These are phyloP conservation scores for Loris lydekkerianus DNA, from an alignment of 2,797 vertebrate genomes.

Conservation along the genomic window DNA sequence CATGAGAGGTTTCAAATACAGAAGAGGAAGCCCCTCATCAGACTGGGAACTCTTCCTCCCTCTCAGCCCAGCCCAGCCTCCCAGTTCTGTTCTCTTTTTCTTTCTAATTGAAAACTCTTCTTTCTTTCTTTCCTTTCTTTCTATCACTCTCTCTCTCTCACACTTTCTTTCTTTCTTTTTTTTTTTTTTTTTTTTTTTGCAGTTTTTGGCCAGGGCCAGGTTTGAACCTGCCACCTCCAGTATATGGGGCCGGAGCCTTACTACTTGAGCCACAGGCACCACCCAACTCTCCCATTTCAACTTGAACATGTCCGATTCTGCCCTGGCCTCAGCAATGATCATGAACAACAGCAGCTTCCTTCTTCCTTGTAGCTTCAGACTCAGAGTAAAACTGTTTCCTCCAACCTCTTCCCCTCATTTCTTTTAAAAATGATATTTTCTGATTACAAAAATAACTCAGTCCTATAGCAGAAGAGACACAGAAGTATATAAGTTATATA, in stretches of 20 bases:
- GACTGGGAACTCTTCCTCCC: not conserved
- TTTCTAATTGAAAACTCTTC: not conserved
- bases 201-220: too few relatives aligned
- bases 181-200: too few relatives aligned
- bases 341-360: not conserved
- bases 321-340: not conserved
- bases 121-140: too few relatives aligned
- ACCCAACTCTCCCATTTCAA: not conserved
- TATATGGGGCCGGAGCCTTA: too few relatives aligned
- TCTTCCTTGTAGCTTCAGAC: not conserved
- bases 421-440: not conserved
- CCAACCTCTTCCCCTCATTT: not conserved
- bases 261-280: too few relatives aligned
- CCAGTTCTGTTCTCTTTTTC: not conserved
- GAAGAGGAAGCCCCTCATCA: not conserved
- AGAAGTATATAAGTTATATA: not conserved
- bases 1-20: not conserved
- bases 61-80: too few relatives aligned
- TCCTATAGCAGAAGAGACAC: not conserved
- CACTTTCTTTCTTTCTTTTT: too few relatives aligned
- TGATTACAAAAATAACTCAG: not conserved
- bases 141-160: too few relatives aligned
- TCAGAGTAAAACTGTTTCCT: not conserved
- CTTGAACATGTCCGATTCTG: not conserved
- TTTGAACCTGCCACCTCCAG: too few relatives aligned